Base-by-base conservation (phyloP, 1,140 invertebrate species). In the Mizuhopecten yessoensis region DNA sequence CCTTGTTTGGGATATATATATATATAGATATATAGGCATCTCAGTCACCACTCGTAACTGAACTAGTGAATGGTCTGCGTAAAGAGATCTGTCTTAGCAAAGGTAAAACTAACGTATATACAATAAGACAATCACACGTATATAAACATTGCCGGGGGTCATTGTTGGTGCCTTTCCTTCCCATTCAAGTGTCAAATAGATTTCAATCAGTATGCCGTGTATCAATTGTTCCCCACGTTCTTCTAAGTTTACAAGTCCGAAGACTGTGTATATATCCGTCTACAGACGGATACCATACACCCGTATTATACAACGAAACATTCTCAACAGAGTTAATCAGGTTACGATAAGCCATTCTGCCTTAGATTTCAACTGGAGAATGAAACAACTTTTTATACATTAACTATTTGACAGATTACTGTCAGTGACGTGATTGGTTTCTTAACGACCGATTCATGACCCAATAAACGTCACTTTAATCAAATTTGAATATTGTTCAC, bases 101-200 rank as follows among this genome's bases (percentile, higher is more conserved):
- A 39, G 57, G 57, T 29, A 75, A 75, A 75, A 29, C 57, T n/a
- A 75, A 75, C 57, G 23, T 75, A 29, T 5, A 7, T 75, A 75
- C n/a, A 75, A 75, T 75, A 75, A 75, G 57, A n/a, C 57, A 75
- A 75, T 75, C 57, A 29, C 23, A 29, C 57, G 23, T 29, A 75
- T 75, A 75, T 29, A 75, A 75, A 75, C 57, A 75, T 29, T 29
- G 57, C 57, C 57, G 23, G 23, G 2, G 23, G 57, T 17, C 9
- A 75, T 75, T 75, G 57, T 75, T 29, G 57, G 57, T 75, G 29
- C 9, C 57, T 75, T 75, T 75, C 57, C 20, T 75, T 75, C 57
- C 57, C 57, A 75, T 75, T 75, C 57, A 75, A 75, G 57, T 75
- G 57, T 75, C 57, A 75, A n/a, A 75, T 75, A 75, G 57, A 75